These are phyloP conservation scores for Panagrolaimus sp. DNA, from an alignment of 1,140 invertebrate genomes.

Conservation along the genomic window DNA sequence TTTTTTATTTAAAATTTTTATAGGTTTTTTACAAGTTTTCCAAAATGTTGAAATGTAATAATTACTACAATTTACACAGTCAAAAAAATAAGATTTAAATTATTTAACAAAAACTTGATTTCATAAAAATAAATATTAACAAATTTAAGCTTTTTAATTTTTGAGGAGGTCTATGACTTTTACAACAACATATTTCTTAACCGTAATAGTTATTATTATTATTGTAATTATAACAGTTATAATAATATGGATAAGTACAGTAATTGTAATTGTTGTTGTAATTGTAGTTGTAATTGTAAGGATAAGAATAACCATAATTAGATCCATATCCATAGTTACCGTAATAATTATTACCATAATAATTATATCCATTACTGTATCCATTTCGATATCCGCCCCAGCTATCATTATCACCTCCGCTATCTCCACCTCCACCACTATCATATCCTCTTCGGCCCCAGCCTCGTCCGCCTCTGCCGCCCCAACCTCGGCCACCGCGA, in stretches of 20 bases:
- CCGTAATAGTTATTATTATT: no score
- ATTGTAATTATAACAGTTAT: no score
- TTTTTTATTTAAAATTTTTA: no score
- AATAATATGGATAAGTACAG: not conserved
- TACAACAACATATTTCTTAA: no score
- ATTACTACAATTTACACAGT: no score
- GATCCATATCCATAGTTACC: not conserved
- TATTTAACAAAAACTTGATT: no score
- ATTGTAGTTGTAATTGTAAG: not conserved
- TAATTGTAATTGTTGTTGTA: not conserved
- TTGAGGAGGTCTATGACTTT: no score
- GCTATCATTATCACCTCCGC: not conserved
- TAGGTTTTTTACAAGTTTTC: no score
- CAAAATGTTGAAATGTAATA: no score
- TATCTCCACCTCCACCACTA: not conserved
- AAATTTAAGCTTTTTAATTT: no score
- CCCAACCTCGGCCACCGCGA: not conserved
- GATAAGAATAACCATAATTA: not conserved
- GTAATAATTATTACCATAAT: constrained; percentile 6
- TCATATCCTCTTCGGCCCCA: not conserved
- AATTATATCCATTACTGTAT: not conserved
- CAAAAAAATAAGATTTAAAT: no score
- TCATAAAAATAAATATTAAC: no score
- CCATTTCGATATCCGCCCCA: not conserved
- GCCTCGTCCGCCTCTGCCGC: not conserved